phyloP scores from a whole-genome alignment of 2,113 vertebrate genomes.

The Salvelinus sp. region DNA sequence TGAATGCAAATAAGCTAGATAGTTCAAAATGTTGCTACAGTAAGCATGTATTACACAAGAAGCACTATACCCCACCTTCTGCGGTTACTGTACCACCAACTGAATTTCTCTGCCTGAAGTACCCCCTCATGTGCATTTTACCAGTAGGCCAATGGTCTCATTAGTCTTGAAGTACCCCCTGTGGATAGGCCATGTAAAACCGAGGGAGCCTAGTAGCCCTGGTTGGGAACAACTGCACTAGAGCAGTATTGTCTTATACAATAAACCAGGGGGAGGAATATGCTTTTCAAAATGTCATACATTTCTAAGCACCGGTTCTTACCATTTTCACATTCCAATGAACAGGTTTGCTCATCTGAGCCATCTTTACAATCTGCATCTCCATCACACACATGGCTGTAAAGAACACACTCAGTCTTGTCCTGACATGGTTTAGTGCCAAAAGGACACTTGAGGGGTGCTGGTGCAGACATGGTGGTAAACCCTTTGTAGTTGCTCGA shows the following conservation, averaged over 20 bases:
- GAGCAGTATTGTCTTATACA: slow-evolving; percentile 18
- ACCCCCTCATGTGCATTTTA: too few relatives aligned
- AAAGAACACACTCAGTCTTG: slow-evolving; percentile 62
- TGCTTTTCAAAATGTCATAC: too few relatives aligned
- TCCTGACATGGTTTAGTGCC: slow-evolving; percentile 65
- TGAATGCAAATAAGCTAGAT: neutral
- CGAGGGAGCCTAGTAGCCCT: too few relatives aligned
- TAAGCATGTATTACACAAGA: neutral
- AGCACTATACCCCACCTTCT: too few relatives aligned
- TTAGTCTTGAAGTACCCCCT: too few relatives aligned
- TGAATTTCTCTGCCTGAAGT: too few relatives aligned
- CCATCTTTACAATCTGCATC: slow-evolving; percentile 79
- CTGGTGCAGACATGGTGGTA: slow-evolving; percentile 24
- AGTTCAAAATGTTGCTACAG: neutral
- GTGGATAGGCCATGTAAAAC: too few relatives aligned
- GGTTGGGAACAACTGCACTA: slow-evolving; percentile 9
- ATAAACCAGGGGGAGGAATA: neutral
- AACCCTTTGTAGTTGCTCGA: neutral
- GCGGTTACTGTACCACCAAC: too few relatives aligned
- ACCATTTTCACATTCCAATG: slow-evolving; percentile 51
- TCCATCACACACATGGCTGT: slow-evolving; percentile 78
- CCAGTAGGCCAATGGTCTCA: too few relatives aligned
- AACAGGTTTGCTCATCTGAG: slow-evolving; percentile 79
- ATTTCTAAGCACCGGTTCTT: neutral
- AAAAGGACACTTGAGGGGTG: slow-evolving; percentile 45